Base-by-base conservation (phyloP, 2,797 vertebrate genomes). In the Epinephelus malabaricus region DNA sequence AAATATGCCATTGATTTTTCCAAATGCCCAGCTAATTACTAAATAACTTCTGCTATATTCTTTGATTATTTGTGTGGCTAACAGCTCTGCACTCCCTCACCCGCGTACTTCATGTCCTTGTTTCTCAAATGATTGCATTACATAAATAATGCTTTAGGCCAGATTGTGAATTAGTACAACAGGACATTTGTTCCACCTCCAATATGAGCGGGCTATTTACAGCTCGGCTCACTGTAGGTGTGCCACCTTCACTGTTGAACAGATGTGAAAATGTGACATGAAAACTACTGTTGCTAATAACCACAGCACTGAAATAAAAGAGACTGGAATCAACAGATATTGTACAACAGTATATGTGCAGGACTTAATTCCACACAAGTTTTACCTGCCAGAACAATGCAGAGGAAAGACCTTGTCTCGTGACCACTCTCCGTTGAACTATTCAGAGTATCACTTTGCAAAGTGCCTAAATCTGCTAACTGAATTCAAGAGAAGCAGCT, bases 101-200 rank as follows among this genome's bases (percentile, higher is more conserved):
- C 86, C 67, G 25, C 82, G 56, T 66, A 69, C 69, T 64, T 79
- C 56, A 55, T 79, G 80, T 82, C 85, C 88, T 93, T 86, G 84
- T 89, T 92, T 88, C 77, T 76, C 82, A 83, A 84, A 83, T 86
- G 79, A 91, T 89, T 90, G 60, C 75, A 83, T 94, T 92, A 93
- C 87, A 83, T 93, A 91, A 93, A 93, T 86, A 91, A 83, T 46
- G 80, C 88, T 86, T 81, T 63, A 74, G 88, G 88, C 84, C 76
- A 89, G 71, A 79, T 67, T 88, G 78, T 83, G 79, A 89, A 84
- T 87, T 78, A 81, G 79, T 75, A 84, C 83, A 88, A 81, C 76
- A 64, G 86, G 87, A 89, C 78, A 61, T 89, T 86, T 91, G 88
- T 87, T 89, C 79, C 67, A 77, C 78, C 85, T 84, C 66, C 73